phyloP scores from a whole-genome alignment of 2,113 vertebrate species.

The Rana temporaria region DNA sequence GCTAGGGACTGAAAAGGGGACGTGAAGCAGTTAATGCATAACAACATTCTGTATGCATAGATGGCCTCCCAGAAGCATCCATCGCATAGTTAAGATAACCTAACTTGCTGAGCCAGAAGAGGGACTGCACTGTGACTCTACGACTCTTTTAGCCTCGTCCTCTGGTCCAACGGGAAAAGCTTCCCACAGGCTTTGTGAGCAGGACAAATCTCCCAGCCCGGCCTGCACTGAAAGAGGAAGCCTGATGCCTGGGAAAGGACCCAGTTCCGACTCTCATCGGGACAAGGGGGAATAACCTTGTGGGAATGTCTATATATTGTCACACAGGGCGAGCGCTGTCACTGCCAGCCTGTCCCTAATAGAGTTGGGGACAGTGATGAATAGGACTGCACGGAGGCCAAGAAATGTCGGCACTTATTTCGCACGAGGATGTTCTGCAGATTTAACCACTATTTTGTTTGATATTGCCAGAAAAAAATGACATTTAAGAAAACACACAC shows the following conservation, averaged over 20 bases:
- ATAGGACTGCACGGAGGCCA: neutral
- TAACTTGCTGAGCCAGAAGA: neutral
- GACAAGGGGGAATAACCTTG: slow-evolving; percentile 45
- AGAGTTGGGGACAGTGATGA: slow-evolving; percentile 30
- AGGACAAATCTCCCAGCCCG: slow-evolving; percentile 24
- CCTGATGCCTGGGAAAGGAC: slow-evolving; percentile 46
- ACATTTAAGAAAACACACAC: too few species aligned
- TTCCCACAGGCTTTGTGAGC: slow-evolving; percentile 39
- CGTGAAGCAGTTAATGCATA: too few species aligned
- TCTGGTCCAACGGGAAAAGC: slow-evolving; percentile 32
- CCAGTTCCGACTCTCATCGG: slow-evolving; percentile 49
- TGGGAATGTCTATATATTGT: slow-evolving; percentile 43
- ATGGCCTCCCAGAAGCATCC: neutral
- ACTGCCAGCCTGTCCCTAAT: slow-evolving; percentile 22
- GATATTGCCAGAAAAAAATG: too few species aligned
- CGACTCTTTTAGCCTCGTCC: neutral
- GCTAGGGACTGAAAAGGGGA: too few species aligned
- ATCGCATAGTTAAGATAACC: neutral
- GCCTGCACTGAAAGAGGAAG: slow-evolving; percentile 42
- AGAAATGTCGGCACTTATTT: neutral
- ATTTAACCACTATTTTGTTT: neutral
- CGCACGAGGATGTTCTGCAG: neutral
- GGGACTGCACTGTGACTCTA: neutral
- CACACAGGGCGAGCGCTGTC: slow-evolving; percentile 30
- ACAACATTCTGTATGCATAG: too few species aligned